Conservation (phyloP, 2,113 vertebrate species). For the Tamias sibiricus region DNA sequence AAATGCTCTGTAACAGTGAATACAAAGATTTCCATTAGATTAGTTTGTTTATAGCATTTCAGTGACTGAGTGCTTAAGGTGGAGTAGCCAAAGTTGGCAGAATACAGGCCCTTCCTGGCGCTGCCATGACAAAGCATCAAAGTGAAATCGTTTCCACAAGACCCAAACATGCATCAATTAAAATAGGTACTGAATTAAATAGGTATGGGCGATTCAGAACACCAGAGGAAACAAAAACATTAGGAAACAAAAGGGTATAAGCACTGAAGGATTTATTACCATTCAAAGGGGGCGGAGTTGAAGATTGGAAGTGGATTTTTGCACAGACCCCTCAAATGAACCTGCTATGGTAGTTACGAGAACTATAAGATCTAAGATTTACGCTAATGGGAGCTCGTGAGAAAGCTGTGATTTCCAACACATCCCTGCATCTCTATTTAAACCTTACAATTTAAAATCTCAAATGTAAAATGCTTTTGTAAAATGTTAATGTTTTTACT, state of each 20-base stretch:
- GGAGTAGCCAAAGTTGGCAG: not conserved
- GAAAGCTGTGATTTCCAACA: not conserved
- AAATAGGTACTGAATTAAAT: not conserved
- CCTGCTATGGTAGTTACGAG: not conserved
- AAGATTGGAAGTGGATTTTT: not conserved
- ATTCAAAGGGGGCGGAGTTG: too few species aligned
- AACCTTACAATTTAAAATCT: not conserved
- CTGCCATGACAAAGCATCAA: not conserved
- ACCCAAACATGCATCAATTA: not conserved
- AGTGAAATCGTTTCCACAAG: not conserved
- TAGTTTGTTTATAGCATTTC: not conserved
- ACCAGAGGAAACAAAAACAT: not conserved
- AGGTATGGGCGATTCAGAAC: not conserved
- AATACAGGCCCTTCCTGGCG: not conserved
- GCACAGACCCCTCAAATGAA: not conserved
- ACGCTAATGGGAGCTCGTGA: not conserved
- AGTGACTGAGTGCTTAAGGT: not conserved
- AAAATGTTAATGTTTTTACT: not conserved
- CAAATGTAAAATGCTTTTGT: not conserved
- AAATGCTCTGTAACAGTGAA: not conserved
- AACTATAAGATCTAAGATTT: not conserved
- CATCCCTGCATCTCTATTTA: not conserved
- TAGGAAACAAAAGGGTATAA: not conserved
- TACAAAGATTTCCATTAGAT: not conserved
- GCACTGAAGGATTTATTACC: not conserved